Conservation (phyloP, 2,888 invertebrate species). For the Caenorhabditis sp. region DNA sequence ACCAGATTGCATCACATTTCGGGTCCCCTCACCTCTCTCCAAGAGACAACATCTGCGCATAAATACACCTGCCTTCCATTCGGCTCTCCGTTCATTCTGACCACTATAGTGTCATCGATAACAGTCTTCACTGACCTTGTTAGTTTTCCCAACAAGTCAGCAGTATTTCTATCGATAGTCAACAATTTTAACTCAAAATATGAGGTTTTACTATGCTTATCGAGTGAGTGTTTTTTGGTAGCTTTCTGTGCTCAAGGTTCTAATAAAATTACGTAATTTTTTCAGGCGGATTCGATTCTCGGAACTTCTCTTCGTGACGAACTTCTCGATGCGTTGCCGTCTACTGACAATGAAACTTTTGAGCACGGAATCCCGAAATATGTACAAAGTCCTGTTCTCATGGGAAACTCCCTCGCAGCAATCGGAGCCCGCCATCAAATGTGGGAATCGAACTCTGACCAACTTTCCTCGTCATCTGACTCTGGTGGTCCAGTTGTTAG, state of each 20-base stretch:
- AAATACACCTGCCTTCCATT: background rate
- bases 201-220: background rate
- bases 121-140: background rate
- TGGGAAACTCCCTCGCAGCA: conserved; percentile 64
- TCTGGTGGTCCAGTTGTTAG: conserved; percentile 68
- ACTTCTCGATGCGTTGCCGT: conserved; percentile 63
- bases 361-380: conserved; percentile 57
- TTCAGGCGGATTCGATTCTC: conserved; percentile 58
- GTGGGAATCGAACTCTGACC: conserved; percentile 61
- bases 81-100: conserved; percentile 15
- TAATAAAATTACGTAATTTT: background rate
- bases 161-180: background rate
- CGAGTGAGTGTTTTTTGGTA: conserved; percentile 7
- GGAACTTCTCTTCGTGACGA: conserved; percentile 78
- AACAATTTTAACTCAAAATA: too few species aligned
- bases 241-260: background rate
- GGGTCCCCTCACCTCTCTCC: background rate
- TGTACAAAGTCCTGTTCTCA: conserved; percentile 50
- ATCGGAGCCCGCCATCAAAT: conserved; percentile 61
- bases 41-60: background rate
- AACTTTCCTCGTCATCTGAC: conserved; percentile 67
- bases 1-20: conserved; percentile 30
- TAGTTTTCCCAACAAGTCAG: conserved; percentile 1
- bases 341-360: conserved; percentile 44
- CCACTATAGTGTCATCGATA: background rate